Evolutionary conservation across 30 jellyfish, hydroid and myxozoan species (phyloP), one percentile per base, ranked within the genome.

Genomic region (Aurelia coerulea): DNA sequence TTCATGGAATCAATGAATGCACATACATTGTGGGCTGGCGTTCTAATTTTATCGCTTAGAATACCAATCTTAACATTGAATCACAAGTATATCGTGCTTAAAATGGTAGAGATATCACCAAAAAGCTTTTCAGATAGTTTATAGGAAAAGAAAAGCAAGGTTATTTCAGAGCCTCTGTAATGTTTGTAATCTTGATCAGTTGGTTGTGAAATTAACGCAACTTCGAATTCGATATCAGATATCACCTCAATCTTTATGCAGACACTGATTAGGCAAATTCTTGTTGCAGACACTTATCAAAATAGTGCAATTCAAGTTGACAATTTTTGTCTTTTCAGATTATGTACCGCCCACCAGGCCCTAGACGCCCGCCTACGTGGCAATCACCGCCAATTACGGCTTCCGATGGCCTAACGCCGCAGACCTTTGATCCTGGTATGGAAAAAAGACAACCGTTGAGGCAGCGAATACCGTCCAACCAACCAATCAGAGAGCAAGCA

Each of bases 311-410:
- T 17, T 65, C 5, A 5, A 15, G n/a, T 65, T 23, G 18, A 19
- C 17, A n/a, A 15, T 53, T 35, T 37, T 62, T 74, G 16, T 54
- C 66, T 59, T 53, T 46, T 14, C 33, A 84, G 94, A 79, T 85
- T 13, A n/a, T 74, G 83, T 85, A 85, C 68, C 94, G 94, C 58
- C 94, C 94, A 7, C 70, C 84, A 16, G 59, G 78, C 56, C 88
- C 88, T 18, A 76, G 89, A 16, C 50, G 68, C 29, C 84, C 89
- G 14, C 69, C 84, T 7, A 39, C 88, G 15, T 85, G 89, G 94
- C 89, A 75, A 67, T 85, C 94, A 15, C 94, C 89, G n/a, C 88
- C 94, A 0, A 64, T 76, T 17, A 11, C 74, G 62, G n/a, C 87
- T 19, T 2, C 89, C 3, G 76, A 75, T 63, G 62, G 66, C 37